phyloP scores from a whole-genome alignment of 2,888 invertebrate species.

The Oscheius sp. region DNA sequence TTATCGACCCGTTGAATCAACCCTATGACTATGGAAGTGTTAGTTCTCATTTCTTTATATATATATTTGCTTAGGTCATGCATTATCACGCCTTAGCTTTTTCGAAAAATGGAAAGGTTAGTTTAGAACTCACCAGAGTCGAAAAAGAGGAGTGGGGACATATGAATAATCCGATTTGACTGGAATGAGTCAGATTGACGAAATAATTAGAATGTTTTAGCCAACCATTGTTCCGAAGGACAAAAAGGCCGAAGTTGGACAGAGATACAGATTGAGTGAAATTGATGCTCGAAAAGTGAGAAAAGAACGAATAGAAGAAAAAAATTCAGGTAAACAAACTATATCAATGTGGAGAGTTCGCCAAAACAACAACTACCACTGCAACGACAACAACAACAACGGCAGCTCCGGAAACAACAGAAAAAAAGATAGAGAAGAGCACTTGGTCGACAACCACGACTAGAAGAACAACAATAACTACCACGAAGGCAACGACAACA shows the following conservation, averaged over 20 bases:
- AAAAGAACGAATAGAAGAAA: not conserved
- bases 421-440: constrained; percentile 24
- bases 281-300: constrained; percentile 42
- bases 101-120: constrained; percentile 72
- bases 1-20: constrained; percentile 74
- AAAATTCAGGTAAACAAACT: constrained; percentile 63
- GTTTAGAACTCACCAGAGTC: not conserved
- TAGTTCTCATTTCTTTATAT: too few relatives aligned
- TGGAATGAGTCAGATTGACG: not conserved
- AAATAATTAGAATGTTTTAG: not conserved
- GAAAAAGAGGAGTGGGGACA: not conserved
- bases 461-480: constrained; percentile 36
- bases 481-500: constrained; percentile 30
- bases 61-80: too few relatives aligned
- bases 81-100: constrained; percentile 78
- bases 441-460: constrained; percentile 31
- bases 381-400: constrained; percentile 46
- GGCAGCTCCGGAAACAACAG: constrained; percentile 23
- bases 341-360: constrained; percentile 70
- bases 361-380: constrained; percentile 43
- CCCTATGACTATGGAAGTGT: constrained; percentile 80
- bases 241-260: constrained; percentile 65
- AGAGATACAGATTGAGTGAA: constrained; percentile 64
- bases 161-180: not conserved
- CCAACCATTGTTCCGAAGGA: constrained; percentile 73